A percentile compares a stretch with the other conserved stretches of the same genome.
phyloP scores from a whole-genome alignment of 2,888 invertebrate genomes.

The Monochamus alternatus region DNA sequence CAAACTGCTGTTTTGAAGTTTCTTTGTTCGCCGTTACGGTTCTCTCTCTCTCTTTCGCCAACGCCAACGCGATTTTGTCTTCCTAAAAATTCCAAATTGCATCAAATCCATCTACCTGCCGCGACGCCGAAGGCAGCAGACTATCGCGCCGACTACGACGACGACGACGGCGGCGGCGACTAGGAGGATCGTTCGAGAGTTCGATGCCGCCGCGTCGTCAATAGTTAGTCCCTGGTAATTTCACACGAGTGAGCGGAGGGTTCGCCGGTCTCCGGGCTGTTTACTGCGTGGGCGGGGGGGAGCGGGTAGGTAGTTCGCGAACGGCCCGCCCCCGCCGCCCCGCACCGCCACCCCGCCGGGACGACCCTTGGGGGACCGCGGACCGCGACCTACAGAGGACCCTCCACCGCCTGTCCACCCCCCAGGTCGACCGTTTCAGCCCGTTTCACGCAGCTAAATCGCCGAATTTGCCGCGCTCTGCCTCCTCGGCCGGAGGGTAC shows the following conservation, averaged over 20 bases:
- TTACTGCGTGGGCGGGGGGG: slow-evolving; percentile 33
- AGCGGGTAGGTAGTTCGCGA: slow-evolving; percentile 42
- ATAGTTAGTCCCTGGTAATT: slow-evolving; percentile 40
- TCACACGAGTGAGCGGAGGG: slow-evolving; percentile 31
- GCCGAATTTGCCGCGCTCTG: slow-evolving; percentile 37
- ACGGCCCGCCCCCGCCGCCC: slow-evolving; percentile 47
- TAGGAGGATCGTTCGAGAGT: slow-evolving; percentile 25
- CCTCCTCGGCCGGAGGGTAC: slow-evolving; percentile 19
- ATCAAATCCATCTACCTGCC: slow-evolving; percentile 29
- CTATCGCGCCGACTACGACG: slow-evolving; percentile 1
- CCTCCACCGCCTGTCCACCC: slow-evolving; percentile 40
- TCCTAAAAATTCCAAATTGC: slow-evolving; percentile 27
- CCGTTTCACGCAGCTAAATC: slow-evolving; percentile 55
- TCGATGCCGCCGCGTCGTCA: slow-evolving; percentile 34
- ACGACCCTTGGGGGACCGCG: slow-evolving; percentile 55
- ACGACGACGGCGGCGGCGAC: background rate
- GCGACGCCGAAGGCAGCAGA: slow-evolving; percentile 10
- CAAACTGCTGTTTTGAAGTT: background rate
- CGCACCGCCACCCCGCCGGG: slow-evolving; percentile 40
- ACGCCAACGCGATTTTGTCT: background rate
- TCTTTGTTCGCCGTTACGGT: background rate
- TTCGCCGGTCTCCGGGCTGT: slow-evolving; percentile 37
- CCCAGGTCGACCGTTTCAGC: slow-evolving; percentile 52
- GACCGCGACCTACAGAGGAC: slow-evolving; percentile 62
- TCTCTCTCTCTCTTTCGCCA: background rate